phyloP scores from a whole-genome alignment of 1,140 invertebrate species.

The Lepidurus couesii region DNA sequence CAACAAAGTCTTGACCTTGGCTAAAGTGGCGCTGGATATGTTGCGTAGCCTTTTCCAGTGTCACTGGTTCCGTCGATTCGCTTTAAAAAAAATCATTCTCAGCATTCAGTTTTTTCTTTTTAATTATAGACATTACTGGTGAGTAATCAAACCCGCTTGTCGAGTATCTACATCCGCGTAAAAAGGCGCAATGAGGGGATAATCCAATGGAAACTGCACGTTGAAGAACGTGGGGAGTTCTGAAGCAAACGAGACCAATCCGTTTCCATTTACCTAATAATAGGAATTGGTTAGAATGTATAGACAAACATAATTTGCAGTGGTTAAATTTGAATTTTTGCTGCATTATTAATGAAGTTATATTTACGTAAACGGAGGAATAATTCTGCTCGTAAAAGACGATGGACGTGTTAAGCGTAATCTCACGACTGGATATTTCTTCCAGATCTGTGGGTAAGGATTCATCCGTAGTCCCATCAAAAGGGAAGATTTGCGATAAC shows the following conservation, averaged over 20 bases:
- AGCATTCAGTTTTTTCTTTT: conserved; percentile 10
- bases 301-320: background rate
- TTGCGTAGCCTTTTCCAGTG: conserved; percentile 59
- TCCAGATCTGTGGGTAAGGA: conserved; percentile 39
- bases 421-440: conserved; percentile 47
- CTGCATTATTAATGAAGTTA: background rate
- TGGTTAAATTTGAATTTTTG: background rate
- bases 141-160: conserved; percentile 66
- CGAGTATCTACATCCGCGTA: conserved; percentile 84
- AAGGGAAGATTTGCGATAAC: background rate
- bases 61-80: conserved; percentile 59
- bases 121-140: conserved; percentile 49
- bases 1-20: conserved; percentile 58
- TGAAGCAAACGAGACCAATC: conserved; percentile 79
- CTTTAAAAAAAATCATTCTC: conserved; percentile 42
- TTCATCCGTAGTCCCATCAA: conserved; percentile 13
- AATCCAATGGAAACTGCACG: conserved; percentile 81
- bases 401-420: conserved; percentile 57
- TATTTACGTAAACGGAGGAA: conserved; percentile 67
- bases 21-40: conserved; percentile 65
- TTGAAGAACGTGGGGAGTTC: conserved; percentile 79
- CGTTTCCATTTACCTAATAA: conserved; percentile 82
- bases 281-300: conserved; percentile 34
- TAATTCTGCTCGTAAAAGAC: conserved; percentile 64
- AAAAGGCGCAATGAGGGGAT: conserved; percentile 81